Evolutionary conservation across 2,797 vertebrate genomes (phyloP).

Genomic region (Leptoclinus maculatus): DNA sequence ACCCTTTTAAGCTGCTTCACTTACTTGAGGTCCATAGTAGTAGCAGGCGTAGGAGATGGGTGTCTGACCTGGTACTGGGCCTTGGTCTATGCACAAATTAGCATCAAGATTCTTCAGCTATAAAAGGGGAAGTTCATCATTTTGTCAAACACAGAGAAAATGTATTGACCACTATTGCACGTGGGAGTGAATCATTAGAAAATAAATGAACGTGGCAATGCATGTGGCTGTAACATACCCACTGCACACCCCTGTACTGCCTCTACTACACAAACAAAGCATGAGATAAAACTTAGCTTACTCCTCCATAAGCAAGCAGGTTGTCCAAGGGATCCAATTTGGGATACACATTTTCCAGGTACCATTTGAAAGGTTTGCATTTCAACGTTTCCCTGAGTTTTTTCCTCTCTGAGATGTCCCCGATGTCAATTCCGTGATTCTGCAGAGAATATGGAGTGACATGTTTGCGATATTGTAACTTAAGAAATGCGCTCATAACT

Average conservation of each 20-base stretch:
- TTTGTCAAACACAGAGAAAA: not conserved
- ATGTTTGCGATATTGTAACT: not conserved
- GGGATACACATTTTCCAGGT: slow-evolving; percentile 86
- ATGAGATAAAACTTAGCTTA: slow-evolving; percentile 45
- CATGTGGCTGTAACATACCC: not conserved
- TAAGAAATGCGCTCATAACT: not conserved
- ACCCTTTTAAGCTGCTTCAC: not conserved
- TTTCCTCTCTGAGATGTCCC: slow-evolving; percentile 85
- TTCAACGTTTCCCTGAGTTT: slow-evolving; percentile 81
- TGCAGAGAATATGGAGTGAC: slow-evolving; percentile 40
- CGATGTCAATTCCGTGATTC: slow-evolving; percentile 85
- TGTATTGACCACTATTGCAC: not conserved
- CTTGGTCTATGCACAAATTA: slow-evolving; percentile 78
- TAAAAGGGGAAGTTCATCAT: not conserved
- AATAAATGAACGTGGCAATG: not conserved
- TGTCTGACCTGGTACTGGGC: slow-evolving; percentile 75
- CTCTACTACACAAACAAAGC: not conserved
- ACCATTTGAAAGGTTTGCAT: slow-evolving; percentile 88
- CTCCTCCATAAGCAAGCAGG: slow-evolving; percentile 75
- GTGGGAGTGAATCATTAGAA: not conserved
- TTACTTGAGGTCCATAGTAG: slow-evolving; percentile 75
- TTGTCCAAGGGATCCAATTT: slow-evolving; percentile 69
- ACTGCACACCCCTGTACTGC: not conserved
- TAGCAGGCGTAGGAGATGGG: slow-evolving; percentile 74
- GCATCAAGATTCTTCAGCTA: slow-evolving; percentile 72